Percentiles rank a stretch among this genome's conserved stretches.
phyloP scores from a whole-genome alignment of 64 coral and sea anemone species.

The Montipora cactus region DNA sequence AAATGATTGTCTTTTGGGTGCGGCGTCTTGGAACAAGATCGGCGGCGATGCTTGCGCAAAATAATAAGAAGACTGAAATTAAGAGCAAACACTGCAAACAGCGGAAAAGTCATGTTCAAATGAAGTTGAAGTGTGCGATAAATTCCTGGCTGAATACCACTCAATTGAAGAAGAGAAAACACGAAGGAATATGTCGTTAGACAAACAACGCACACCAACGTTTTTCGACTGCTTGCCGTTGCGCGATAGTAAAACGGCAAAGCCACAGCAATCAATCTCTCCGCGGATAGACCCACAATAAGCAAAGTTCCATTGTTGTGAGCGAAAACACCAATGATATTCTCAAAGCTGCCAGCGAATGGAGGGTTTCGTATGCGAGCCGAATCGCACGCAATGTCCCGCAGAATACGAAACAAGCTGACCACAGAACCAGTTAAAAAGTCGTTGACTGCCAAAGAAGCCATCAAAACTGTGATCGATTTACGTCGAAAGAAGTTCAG shows the following conservation, averaged over 20 bases:
- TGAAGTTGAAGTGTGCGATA: conserved; percentile 33
- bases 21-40: not conserved
- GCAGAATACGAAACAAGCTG: not conserved
- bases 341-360: not conserved
- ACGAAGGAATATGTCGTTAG: conserved; percentile 17
- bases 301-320: conserved; percentile 21
- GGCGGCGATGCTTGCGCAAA: not conserved
- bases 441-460: conserved; percentile 33
- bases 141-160: conserved; percentile 28
- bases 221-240: conserved; percentile 18
- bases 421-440: conserved; percentile 35
- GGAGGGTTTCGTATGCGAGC: not conserved
- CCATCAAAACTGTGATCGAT: conserved; percentile 47
- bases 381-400: conserved; percentile 14
- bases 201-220: not conserved
- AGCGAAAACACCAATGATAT: conserved; percentile 16
- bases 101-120: conserved; percentile 52
- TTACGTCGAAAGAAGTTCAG: conserved; percentile 29
- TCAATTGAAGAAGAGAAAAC: conserved; percentile 41
- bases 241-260: conserved; percentile 34
- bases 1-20: not conserved
- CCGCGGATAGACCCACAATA: not conserved
- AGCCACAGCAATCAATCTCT: conserved; percentile 29
- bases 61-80: not conserved
- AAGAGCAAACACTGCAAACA: not conserved